These are phyloP conservation scores for Pseudomyrmex dendroicus DNA, from an alignment of 1,140 invertebrate genomes.

Conservation along the genomic window DNA sequence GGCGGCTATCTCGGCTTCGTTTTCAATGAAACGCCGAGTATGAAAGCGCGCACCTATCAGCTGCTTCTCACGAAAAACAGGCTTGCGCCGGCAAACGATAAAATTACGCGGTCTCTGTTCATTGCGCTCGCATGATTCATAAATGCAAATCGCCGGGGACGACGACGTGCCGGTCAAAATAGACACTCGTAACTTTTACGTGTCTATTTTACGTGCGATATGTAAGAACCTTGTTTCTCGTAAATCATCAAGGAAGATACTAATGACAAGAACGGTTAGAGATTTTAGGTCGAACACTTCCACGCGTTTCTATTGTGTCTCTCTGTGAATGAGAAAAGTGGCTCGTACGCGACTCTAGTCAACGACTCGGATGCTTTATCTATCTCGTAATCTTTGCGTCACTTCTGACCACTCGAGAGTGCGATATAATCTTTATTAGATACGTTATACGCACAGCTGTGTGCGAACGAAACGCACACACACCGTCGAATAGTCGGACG, in stretches of 20 bases:
- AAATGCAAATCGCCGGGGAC: neutral
- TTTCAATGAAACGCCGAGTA: conserved; percentile 62
- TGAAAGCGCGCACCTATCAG: conserved; percentile 59
- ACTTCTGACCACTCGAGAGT: conserved; percentile 26
- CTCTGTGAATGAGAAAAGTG: conserved; percentile 3
- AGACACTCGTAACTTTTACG: neutral
- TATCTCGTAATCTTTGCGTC: conserved; percentile 48
- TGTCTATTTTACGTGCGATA: neutral
- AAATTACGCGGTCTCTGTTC: conserved; percentile 24
- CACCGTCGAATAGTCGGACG: conserved; percentile 30
- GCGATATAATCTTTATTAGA: conserved; percentile 52
- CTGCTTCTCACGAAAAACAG: conserved; percentile 63
- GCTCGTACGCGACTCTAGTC: neutral
- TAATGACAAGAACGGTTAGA: neutral
- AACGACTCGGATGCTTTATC: conserved; percentile 26
- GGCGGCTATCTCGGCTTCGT: conserved; percentile 47
- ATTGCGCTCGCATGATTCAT: neutral
- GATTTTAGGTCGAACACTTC: neutral
- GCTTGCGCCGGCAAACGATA: conserved; percentile 33
- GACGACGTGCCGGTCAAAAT: neutral
- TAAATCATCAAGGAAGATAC: neutral
- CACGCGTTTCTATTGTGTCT: neutral
- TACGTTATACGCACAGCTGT: conserved; percentile 34
- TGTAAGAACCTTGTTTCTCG: neutral
- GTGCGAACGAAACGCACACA: conserved; percentile 32